Evolutionary conservation across 2,113 vertebrate genomes (phyloP).

Genomic region (Bujurquina vittata): DNA sequence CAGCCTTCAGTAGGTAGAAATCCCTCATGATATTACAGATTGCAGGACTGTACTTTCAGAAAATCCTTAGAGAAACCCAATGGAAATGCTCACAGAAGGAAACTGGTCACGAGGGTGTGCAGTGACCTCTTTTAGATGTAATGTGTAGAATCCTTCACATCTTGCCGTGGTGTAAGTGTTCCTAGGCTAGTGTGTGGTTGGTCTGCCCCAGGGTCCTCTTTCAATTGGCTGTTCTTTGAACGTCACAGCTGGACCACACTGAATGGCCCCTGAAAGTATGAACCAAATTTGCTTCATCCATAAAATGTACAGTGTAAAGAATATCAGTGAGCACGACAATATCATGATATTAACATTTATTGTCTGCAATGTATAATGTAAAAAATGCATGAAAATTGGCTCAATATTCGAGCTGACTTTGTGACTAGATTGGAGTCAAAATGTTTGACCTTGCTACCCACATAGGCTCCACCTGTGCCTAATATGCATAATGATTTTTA

Average conservation of each 20-base stretch:
- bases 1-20: not conserved
- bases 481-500: constrained; percentile 20
- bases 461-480: constrained; percentile 11
- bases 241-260: constrained; percentile 20
- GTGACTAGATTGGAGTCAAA: not conserved
- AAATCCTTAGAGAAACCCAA: too few relatives aligned
- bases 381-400: not conserved
- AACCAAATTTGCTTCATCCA: not conserved
- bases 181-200: constrained; percentile 16
- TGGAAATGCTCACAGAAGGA: too few relatives aligned
- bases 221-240: constrained; percentile 26
- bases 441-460: constrained; percentile 30
- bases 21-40: not conserved
- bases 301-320: constrained; percentile 1
- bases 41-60: not conserved
- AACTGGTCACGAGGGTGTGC: not conserved
- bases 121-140: not conserved
- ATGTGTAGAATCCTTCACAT: not conserved
- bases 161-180: not conserved
- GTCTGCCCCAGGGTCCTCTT: constrained; percentile 22
- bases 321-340: not conserved
- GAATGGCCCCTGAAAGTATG: not conserved
- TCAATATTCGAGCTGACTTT: not conserved
- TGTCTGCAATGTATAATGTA: not conserved
- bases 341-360: not conserved